phyloP scores from a whole-genome alignment of 30 jellyfish, hydroid and myxozoan species.

The Morbakka virulenta region DNA sequence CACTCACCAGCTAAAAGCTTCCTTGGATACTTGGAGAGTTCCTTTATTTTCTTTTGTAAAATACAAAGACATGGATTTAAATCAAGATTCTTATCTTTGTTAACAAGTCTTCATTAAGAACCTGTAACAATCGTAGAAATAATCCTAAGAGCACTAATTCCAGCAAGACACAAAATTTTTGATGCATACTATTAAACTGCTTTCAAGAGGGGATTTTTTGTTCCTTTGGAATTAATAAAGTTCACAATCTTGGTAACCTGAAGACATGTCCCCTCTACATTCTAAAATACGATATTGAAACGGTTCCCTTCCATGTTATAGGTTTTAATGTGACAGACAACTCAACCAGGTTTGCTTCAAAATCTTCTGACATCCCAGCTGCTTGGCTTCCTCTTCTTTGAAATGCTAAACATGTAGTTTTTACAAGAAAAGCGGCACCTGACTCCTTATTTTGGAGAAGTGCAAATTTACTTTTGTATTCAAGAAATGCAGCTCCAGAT shows the following conservation, averaged over 20 bases:
- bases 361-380: slow-evolving; percentile 15
- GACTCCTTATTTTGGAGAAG: background rate
- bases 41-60: background rate
- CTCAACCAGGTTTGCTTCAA: slow-evolving; percentile 4
- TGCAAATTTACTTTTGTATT: background rate
- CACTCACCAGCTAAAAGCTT: background rate
- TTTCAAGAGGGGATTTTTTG: background rate
- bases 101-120: slow-evolving; percentile 8
- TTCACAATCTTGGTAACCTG: background rate
- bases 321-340: background rate
- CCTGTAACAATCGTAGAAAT: slow-evolving; percentile 3
- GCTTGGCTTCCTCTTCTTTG: slow-evolving; percentile 3
- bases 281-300: slow-evolving; percentile 16
- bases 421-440: background rate
- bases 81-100: background rate
- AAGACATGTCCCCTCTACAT: slow-evolving; percentile 9
- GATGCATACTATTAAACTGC: slow-evolving; percentile 30
- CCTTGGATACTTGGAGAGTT: background rate
- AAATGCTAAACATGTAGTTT: slow-evolving; percentile 4
- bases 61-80: slow-evolving; percentile 16
- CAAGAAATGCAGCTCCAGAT: background rate
- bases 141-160: slow-evolving; percentile 10
- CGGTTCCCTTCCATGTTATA: slow-evolving; percentile 10
- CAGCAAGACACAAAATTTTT: slow-evolving; percentile 15
- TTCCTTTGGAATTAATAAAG: background rate